Percentiles rank a stretch among this genome's conserved stretches.
These are phyloP conservation scores for Perca flavescens DNA, from an alignment of 2,113 vertebrate genomes.

Conservation along the genomic window DNA sequence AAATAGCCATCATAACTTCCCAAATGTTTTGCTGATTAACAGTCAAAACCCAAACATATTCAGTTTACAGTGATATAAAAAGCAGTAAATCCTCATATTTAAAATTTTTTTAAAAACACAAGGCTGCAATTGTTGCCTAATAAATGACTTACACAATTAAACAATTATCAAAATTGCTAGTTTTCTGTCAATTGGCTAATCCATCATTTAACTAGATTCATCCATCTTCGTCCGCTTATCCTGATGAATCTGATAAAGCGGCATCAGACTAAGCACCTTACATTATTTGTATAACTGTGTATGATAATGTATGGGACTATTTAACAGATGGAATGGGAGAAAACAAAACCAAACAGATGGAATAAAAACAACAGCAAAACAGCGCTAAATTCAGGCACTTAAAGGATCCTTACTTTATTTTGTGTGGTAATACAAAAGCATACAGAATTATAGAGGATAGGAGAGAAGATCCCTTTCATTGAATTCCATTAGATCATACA, in stretches of 20 bases:
- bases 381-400: constrained; percentile 86
- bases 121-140: neutral
- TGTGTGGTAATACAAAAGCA: constrained; percentile 85
- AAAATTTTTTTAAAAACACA: neutral
- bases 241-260: neutral
- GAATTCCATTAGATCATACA: constrained; percentile 77
- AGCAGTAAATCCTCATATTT: neutral
- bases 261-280: neutral
- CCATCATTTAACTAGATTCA: neutral
- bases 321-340: too few species aligned
- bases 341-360: neutral
- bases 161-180: neutral
- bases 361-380: constrained; percentile 51
- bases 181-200: neutral
- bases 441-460: constrained; percentile 82
- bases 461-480: constrained; percentile 83
- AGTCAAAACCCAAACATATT: neutral
- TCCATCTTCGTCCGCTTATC: too few species aligned
- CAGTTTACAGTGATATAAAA: neutral
- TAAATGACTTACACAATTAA: neutral
- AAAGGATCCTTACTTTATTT: constrained; percentile 86
- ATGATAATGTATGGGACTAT: neutral
- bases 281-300: neutral
- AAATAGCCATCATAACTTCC: neutral
- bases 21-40: too few species aligned